These are phyloP conservation scores for Nomada fucata DNA, from an alignment of 2,888 invertebrate species.

Conservation along the genomic window DNA sequence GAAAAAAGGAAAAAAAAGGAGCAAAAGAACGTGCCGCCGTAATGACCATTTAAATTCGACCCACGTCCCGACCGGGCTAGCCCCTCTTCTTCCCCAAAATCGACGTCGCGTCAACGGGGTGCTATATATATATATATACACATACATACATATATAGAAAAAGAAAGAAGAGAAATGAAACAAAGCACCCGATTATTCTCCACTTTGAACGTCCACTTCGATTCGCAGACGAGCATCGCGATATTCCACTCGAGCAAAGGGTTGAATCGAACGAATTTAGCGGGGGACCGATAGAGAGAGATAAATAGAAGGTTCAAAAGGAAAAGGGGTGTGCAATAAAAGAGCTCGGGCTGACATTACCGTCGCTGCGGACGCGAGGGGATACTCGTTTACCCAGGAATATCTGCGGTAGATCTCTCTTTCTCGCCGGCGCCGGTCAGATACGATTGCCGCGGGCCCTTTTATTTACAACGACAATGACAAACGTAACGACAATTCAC, in stretches of 20 bases:
- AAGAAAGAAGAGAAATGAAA: background rate
- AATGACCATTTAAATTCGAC: constrained; percentile 40
- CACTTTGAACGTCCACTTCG: background rate
- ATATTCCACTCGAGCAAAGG: constrained; percentile 19
- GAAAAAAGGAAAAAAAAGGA: constrained; percentile 2
- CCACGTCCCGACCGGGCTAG: constrained; percentile 29
- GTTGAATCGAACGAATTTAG: constrained; percentile 22
- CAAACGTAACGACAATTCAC: constrained; percentile 75
- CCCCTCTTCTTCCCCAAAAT: background rate
- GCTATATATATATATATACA: too few species aligned
- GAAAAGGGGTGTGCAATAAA: constrained; percentile 58
- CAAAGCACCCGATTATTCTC: background rate
- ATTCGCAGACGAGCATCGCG: background rate
- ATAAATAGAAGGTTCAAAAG: background rate
- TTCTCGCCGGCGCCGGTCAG: constrained; percentile 46
- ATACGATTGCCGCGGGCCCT: constrained; percentile 62
- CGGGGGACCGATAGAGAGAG: constrained; percentile 6
- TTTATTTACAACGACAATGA: constrained; percentile 75
- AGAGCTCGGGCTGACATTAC: constrained; percentile 66
- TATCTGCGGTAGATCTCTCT: constrained; percentile 74
- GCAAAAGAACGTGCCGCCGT: background rate
- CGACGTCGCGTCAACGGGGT: background rate
- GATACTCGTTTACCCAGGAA: constrained; percentile 69
- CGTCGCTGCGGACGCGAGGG: constrained; percentile 69
- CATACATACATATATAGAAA: too few species aligned